Percentiles rank a stretch among this genome's conserved stretches.
Conservation (phyloP, 2,888 invertebrate genomes). For the Cynaeus angustus region DNA sequence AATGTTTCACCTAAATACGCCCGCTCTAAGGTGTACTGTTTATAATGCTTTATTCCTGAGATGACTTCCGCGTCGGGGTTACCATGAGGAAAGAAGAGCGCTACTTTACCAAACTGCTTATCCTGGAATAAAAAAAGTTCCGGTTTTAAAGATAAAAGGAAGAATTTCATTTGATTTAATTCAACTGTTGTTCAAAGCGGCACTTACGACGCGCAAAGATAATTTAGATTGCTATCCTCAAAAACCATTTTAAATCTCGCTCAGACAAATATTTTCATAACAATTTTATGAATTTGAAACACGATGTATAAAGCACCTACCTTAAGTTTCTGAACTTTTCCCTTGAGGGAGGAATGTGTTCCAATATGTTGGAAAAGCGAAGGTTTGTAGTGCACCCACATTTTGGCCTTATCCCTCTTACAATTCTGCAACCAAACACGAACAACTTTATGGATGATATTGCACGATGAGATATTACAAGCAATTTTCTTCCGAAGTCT, state of each 20-base stretch:
- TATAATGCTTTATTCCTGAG: constrained; percentile 86
- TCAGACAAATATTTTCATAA: constrained; percentile 27
- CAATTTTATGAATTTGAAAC: constrained; percentile 20
- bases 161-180: constrained; percentile 7
- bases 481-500: constrained; percentile 18
- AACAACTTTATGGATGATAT: constrained; percentile 20
- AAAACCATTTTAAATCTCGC: constrained; percentile 22
- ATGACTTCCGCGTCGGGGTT: constrained; percentile 83
- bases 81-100: constrained; percentile 84
- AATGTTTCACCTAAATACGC: constrained; percentile 92
- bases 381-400: constrained; percentile 91
- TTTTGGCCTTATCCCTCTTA: constrained; percentile 81
- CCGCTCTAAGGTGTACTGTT: constrained; percentile 83
- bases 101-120: constrained; percentile 89
- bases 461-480: constrained; percentile 24
- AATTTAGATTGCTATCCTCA: constrained; percentile 11
- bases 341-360: constrained; percentile 93
- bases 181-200: constrained; percentile 3
- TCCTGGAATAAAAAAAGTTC: constrained; percentile 75
- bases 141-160: background rate
- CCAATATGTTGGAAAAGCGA: constrained; percentile 98
- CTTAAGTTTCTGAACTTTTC: constrained; percentile 96
- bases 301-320: constrained; percentile 70
- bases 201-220: background rate
- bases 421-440: constrained; percentile 82